Percentiles rank a stretch among this genome's conserved stretches.
Conservation (phyloP, 2,888 invertebrate genomes). For the Chymomyza fuscimana region DNA sequence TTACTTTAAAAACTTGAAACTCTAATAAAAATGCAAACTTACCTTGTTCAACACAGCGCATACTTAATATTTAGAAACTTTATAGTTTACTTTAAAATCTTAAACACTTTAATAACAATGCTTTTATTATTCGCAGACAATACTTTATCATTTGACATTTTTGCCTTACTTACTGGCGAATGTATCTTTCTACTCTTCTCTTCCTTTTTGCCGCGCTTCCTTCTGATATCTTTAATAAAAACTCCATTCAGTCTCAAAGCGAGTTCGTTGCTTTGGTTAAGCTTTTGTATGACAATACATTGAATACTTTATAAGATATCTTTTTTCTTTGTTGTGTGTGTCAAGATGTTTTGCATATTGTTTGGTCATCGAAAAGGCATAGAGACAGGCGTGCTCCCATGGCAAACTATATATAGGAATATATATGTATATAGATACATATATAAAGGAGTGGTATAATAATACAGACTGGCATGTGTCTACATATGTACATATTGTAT, state of each 20-base stretch:
- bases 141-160: conserved; percentile 23
- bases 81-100: not conserved
- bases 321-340: not conserved
- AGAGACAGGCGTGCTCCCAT: not conserved
- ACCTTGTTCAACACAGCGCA: not conserved
- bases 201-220: not conserved
- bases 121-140: not conserved
- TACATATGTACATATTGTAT: not conserved
- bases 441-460: not conserved
- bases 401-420: not conserved
- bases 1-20: too few relatives aligned
- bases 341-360: conserved; percentile 5
- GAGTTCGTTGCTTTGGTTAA: not conserved
- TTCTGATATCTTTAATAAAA: conserved; percentile 2
- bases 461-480: not conserved
- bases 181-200: not conserved
- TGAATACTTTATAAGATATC: not conserved
- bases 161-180: conserved; percentile 1
- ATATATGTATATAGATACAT: not conserved
- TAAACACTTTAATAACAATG: not conserved
- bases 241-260: not conserved
- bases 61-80: not conserved
- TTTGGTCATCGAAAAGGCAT: not conserved
- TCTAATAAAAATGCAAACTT: too few relatives aligned
- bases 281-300: conserved; percentile 1